Percentiles rank a stretch among this genome's conserved stretches.
Conservation (phyloP, 64 coral and sea anemone genomes). For the Pocillopora damicornis region DNA sequence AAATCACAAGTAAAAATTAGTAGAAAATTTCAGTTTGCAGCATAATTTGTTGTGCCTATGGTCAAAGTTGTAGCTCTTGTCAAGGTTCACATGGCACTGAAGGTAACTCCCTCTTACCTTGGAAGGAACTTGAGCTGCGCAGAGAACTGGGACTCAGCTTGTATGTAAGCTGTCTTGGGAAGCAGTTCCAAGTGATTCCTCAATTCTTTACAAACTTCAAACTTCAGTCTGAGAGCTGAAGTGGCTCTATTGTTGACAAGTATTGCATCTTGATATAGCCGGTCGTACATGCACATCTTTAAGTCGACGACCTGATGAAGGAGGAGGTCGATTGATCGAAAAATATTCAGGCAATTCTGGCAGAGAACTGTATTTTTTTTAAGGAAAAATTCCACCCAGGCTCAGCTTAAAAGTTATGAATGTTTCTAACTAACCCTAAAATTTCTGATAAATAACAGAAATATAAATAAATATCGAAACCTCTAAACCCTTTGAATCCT, state of each 20-base stretch:
- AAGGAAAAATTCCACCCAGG: too few species aligned
- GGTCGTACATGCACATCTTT: constrained; percentile 97
- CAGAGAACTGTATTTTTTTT: too few species aligned
- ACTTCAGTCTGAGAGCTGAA: constrained; percentile 89
- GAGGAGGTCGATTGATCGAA: too few species aligned
- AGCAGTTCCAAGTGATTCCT: constrained; percentile 86
- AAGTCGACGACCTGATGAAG: constrained; percentile 70
- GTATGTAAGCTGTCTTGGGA: constrained; percentile 97
- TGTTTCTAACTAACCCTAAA: too few species aligned
- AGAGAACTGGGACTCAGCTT: constrained; percentile 96
- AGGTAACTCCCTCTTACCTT: constrained; percentile 39
- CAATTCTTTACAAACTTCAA: constrained; percentile 99
- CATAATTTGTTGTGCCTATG: not conserved
- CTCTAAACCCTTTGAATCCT: too few species aligned
- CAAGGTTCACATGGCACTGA: not conserved
- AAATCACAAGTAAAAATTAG: not conserved
- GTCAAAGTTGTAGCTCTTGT: not conserved
- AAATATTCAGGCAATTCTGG: too few species aligned
- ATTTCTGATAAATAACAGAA: too few species aligned
- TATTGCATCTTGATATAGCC: constrained; percentile 94
- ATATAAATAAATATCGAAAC: too few species aligned
- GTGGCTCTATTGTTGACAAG: constrained; percentile 99
- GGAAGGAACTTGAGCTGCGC: constrained; percentile 98
- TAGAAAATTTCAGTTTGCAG: not conserved
- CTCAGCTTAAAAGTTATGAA: too few species aligned